These are phyloP conservation scores for Macrochelys suwanniensis DNA, from an alignment of 2,797 vertebrate genomes.

Conservation along the genomic window DNA sequence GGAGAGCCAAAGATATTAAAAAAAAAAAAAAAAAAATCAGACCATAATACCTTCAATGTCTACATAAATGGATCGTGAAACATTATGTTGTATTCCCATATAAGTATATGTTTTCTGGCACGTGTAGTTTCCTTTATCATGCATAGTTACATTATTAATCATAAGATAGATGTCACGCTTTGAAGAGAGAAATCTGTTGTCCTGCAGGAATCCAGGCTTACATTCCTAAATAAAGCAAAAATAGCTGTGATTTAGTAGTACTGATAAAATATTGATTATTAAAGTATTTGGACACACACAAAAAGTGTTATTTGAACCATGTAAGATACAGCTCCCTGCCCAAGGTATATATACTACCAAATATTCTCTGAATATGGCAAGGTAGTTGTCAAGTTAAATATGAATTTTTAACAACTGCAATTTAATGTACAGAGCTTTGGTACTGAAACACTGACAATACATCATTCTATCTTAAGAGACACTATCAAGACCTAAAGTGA, in stretches of 20 bases:
- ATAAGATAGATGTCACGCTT: slow-evolving; percentile 41
- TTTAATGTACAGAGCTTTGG: neutral
- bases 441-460: neutral
- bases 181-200: slow-evolving; percentile 53
- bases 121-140: slow-evolving; percentile 82
- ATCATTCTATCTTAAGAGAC: neutral
- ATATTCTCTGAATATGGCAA: neutral
- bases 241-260: neutral
- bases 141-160: slow-evolving; percentile 47
- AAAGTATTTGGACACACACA: neutral
- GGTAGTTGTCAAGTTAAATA: neutral
- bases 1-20: neutral
- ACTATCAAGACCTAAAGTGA: neutral
- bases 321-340: neutral
- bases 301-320: neutral
- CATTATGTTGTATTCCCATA: slow-evolving; percentile 72
- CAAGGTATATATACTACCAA: neutral
- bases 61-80: slow-evolving; percentile 78
- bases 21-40: neutral
- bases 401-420: neutral
- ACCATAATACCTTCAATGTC: slow-evolving; percentile 77
- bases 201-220: slow-evolving; percentile 70
- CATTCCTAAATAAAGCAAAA: slow-evolving; percentile 81
- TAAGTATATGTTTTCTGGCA: slow-evolving; percentile 78
- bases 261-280: neutral